Conservation (phyloP, 2,113 vertebrate genomes). For the Thalassoma bifasciatum region DNA sequence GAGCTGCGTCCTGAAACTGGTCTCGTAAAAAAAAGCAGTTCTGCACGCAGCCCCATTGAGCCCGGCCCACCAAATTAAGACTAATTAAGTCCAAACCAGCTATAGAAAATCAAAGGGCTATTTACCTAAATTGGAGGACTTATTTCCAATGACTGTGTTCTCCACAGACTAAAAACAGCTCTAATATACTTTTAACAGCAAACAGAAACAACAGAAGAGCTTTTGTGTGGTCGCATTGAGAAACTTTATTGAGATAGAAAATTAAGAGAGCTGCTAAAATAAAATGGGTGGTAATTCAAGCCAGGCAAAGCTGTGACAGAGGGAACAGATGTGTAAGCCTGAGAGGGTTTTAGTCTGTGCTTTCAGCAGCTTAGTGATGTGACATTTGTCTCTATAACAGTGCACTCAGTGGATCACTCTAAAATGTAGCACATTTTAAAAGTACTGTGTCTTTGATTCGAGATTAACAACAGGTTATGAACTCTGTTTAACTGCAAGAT, state of each 20-base stretch:
- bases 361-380: conserved; percentile 12
- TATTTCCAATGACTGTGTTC: conserved; percentile 61
- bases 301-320: conserved; percentile 36
- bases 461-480: not conserved
- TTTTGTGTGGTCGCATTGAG: conserved; percentile 70
- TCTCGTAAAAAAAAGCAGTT: conserved; percentile 50
- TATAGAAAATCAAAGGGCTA: conserved; percentile 60
- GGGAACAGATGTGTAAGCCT: conserved; percentile 53
- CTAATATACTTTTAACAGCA: conserved; percentile 59
- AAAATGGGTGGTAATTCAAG: conserved; percentile 62
- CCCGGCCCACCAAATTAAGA: conserved; percentile 62
- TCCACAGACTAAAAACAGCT: conserved; percentile 66
- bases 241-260: conserved; percentile 73
- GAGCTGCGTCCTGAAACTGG: conserved; percentile 16
- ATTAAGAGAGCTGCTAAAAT: conserved; percentile 70
- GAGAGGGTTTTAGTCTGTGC: not conserved
- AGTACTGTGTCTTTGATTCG: not conserved
- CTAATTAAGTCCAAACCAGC: conserved; percentile 63
- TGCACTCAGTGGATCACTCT: not conserved
- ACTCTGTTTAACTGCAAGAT: not conserved
- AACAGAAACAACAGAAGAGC: conserved; percentile 56
- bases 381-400: not conserved
- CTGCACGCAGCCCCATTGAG: conserved; percentile 49
- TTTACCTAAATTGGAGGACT: conserved; percentile 60
- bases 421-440: not conserved